Conservation (phyloP, 2,797 vertebrate genomes). For the Muraenolepis orangiensis region DNA sequence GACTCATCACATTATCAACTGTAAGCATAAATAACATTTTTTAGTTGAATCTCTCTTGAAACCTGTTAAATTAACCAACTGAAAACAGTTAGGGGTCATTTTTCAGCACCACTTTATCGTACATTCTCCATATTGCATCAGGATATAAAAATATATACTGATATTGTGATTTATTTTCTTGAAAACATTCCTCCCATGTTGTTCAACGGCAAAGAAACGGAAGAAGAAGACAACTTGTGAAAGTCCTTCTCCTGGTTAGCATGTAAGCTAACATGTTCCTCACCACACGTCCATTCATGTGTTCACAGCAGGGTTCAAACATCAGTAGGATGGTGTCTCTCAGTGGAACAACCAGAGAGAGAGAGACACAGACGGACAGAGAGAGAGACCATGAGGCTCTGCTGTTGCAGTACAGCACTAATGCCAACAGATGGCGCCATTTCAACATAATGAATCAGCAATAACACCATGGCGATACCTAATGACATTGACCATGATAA, state of each 20-base stretch:
- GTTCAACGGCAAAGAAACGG: conserved; percentile 79
- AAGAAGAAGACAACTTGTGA: conserved; percentile 65
- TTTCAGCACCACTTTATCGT: conserved; percentile 80
- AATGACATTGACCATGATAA: conserved; percentile 10
- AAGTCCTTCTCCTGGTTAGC: conserved; percentile 38
- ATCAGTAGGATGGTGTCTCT: conserved; percentile 64
- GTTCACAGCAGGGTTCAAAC: conserved; percentile 66
- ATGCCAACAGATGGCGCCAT: conserved; percentile 23
- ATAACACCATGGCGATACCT: conserved; percentile 19
- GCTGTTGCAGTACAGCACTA: conserved; percentile 29
- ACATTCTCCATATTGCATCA: conserved; percentile 83
- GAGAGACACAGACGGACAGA: conserved; percentile 20
- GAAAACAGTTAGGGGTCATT: conserved; percentile 79
- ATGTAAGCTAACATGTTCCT: conserved; percentile 29
- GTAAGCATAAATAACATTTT: conserved; percentile 76
- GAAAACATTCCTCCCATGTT: conserved; percentile 77
- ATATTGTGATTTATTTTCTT: conserved; percentile 64
- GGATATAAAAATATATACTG: conserved; percentile 85
- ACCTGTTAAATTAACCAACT: conserved; percentile 71
- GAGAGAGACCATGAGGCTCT: conserved; percentile 3
- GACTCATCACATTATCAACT: conserved; percentile 68
- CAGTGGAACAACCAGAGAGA: conserved; percentile 9
- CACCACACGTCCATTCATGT: conserved; percentile 49
- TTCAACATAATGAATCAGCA: conserved; percentile 35
- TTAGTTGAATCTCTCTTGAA: conserved; percentile 66